A percentile compares a stretch with the other conserved stretches of the same genome.
These are phyloP conservation scores for Morpho helenor DNA, from an alignment of 2,888 invertebrate genomes.

Conservation along the genomic window DNA sequence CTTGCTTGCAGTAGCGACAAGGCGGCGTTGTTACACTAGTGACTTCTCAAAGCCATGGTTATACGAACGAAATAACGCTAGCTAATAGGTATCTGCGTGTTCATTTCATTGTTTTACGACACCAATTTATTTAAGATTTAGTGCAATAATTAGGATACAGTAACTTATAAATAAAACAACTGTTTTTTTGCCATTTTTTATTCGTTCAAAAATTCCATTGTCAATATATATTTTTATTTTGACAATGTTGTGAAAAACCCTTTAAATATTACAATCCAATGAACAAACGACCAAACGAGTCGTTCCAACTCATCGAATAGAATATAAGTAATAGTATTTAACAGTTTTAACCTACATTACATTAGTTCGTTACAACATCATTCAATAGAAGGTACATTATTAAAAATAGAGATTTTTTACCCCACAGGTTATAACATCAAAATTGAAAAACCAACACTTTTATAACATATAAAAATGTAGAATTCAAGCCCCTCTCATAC, in stretches of 20 bases:
- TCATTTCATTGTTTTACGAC: no score
- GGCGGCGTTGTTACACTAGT: no score
- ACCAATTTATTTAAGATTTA: no score
- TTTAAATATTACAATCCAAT: slow-evolving; percentile 44
- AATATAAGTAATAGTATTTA: slow-evolving; percentile 42
- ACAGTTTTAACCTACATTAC: slow-evolving; percentile 42
- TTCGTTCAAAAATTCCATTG: slow-evolving; percentile 62
- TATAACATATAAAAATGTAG: slow-evolving; percentile 26
- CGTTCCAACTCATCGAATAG: slow-evolving; percentile 36
- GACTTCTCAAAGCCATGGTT: no score
- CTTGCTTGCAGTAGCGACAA: no score
- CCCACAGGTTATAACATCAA: slow-evolving; percentile 37
- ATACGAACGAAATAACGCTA: no score
- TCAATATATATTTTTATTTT: slow-evolving; percentile 46
- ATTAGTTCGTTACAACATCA: slow-evolving; percentile 43
- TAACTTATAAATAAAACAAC: slow-evolving; percentile 35
- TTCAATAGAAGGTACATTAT: slow-evolving; percentile 28
- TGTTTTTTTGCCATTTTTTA: slow-evolving; percentile 54
- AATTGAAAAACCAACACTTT: slow-evolving; percentile 34
- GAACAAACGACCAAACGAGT: slow-evolving; percentile 32
- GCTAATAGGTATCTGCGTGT: no score
- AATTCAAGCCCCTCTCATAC: slow-evolving; percentile 16
- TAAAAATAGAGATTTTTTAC: slow-evolving; percentile 51
- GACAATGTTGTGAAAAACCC: slow-evolving; percentile 59
- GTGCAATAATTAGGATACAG: no score